These are phyloP conservation scores for Lutjanus campechanus DNA, from an alignment of 2,797 vertebrate species.

Conservation along the genomic window DNA sequence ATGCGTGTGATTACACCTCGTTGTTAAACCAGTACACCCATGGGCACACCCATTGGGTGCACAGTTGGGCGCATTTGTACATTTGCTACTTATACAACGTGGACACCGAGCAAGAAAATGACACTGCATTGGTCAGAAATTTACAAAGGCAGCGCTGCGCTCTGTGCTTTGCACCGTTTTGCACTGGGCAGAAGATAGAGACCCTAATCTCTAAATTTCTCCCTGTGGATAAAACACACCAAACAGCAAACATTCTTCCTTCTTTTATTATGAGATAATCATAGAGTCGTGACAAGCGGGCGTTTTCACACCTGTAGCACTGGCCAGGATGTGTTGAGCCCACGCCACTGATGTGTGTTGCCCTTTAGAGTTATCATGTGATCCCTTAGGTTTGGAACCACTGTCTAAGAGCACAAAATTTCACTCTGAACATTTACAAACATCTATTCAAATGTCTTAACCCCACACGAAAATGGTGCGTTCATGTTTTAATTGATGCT, in stretches of 20 bases:
- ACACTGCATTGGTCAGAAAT: no score
- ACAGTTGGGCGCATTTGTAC: no score
- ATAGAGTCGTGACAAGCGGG: neutral
- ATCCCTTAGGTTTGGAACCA: constrained; percentile 2
- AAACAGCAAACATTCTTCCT: neutral
- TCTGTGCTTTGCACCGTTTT: no score
- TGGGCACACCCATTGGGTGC: no score
- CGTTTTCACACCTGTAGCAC: no score
- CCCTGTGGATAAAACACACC: neutral
- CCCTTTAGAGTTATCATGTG: neutral
- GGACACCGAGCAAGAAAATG: no score
- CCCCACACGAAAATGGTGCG: neutral
- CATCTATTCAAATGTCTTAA: neutral
- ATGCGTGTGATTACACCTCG: no score
- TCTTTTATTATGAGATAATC: neutral
- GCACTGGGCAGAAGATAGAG: no score
- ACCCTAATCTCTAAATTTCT: neutral
- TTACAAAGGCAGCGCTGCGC: no score
- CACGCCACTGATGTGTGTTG: constrained; percentile 6
- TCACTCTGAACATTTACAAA: neutral
- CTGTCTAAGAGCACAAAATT: constrained; percentile 1
- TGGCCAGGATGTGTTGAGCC: neutral
- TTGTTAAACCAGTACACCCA: no score
- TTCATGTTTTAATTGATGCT: constrained; percentile 23
- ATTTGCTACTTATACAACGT: no score